Conservation (phyloP, 2,888 invertebrate genomes). For the Nemurella pictetii region DNA sequence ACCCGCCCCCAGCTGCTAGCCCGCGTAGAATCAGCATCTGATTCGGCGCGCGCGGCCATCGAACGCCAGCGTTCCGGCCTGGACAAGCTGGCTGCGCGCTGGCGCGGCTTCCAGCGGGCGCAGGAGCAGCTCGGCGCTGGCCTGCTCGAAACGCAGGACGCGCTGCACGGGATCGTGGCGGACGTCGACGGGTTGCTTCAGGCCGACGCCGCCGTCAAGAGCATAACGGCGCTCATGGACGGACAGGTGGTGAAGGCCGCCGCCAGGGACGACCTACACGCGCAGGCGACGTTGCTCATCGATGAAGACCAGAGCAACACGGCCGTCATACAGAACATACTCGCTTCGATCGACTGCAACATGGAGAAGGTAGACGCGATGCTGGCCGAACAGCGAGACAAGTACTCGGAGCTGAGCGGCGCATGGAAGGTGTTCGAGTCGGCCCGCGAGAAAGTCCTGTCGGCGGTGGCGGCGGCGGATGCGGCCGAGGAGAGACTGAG, state of each 20-base stretch:
- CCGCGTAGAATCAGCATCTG: conserved; percentile 72
- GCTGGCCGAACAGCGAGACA: conserved; percentile 73
- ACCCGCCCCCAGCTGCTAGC: conserved; percentile 57
- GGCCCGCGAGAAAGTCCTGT: conserved; percentile 70
- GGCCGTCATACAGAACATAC: conserved; percentile 76
- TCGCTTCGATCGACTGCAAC: conserved; percentile 75
- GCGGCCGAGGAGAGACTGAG: conserved; percentile 63
- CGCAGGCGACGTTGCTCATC: conserved; percentile 77
- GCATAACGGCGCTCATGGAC: conserved; percentile 57
- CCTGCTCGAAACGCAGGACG: conserved; percentile 62
- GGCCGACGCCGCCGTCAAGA: conserved; percentile 55
- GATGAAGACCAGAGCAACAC: conserved; percentile 80
- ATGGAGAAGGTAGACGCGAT: conserved; percentile 79
- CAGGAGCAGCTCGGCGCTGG: conserved; percentile 71
- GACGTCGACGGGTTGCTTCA: conserved; percentile 55
- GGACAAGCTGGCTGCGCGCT: conserved; percentile 63
- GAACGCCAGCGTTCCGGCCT: conserved; percentile 68
- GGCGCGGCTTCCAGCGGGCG: conserved; percentile 75
- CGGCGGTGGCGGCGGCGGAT: conserved; percentile 67
- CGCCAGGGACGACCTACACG: conserved; percentile 72
- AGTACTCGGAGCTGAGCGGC: conserved; percentile 70
- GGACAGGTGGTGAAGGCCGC: conserved; percentile 52
- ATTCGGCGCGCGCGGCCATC: conserved; percentile 67
- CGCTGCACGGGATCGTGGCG: conserved; percentile 60
- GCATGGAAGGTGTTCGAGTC: conserved; percentile 77